A percentile compares a stretch with the other conserved stretches of the same genome.
These are phyloP conservation scores for Grus americana DNA, from an alignment of 2,113 vertebrate genomes.

Conservation along the genomic window DNA sequence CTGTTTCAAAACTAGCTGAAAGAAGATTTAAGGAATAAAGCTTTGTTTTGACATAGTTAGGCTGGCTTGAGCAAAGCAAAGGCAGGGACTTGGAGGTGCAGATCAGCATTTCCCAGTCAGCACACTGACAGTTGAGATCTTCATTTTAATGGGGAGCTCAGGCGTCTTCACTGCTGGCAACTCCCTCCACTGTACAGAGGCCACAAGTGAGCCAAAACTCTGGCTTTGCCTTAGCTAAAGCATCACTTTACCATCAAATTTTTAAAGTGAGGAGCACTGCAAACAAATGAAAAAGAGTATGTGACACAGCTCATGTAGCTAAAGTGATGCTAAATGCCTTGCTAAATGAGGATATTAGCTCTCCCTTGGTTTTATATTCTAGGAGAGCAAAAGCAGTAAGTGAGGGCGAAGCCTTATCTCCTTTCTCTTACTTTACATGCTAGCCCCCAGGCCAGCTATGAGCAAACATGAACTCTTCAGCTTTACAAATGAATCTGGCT, in stretches of 20 bases:
- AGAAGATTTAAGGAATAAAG: neutral
- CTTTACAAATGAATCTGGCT: neutral
- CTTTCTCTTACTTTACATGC: neutral
- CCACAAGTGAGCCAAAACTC: neutral
- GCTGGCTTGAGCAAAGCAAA: neutral
- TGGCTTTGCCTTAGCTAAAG: neutral
- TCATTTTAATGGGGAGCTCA: neutral
- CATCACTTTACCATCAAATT: neutral
- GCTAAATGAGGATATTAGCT: neutral
- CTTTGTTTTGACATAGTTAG: neutral
- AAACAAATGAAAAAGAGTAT: neutral
- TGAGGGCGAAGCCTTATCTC: neutral
- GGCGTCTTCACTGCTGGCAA: neutral
- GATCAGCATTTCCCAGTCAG: neutral
- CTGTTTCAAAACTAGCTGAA: neutral
- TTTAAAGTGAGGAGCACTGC: neutral
- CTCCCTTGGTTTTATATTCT: neutral
- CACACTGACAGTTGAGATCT: neutral
- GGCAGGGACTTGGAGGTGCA: neutral
- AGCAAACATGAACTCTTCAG: neutral
- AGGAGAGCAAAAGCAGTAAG: neutral
- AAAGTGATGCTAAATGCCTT: neutral
- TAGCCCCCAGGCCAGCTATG: neutral
- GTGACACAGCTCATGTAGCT: neutral
- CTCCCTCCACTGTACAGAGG: neutral